Conservation (phyloP, 2,888 invertebrate genomes). For the Drosophila macrothrix region DNA sequence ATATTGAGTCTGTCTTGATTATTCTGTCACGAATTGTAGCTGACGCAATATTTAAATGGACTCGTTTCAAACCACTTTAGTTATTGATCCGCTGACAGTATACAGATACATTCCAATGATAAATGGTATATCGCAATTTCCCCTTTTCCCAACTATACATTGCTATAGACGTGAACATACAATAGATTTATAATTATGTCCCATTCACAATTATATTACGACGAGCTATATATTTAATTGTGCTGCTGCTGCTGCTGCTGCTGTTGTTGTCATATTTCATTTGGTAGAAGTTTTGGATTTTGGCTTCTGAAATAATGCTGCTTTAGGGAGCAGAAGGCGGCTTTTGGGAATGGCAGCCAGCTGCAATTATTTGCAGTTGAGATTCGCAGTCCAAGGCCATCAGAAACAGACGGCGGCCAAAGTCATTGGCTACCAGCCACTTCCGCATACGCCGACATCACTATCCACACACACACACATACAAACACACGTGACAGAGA, state of each 20-base stretch:
- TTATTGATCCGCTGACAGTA: background rate
- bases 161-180: background rate
- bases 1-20: background rate
- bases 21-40: background rate
- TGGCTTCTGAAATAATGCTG: background rate
- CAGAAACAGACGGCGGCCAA: constrained; percentile 75
- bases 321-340: constrained; percentile 6
- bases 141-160: background rate
- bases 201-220: constrained; percentile 1
- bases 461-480: constrained; percentile 9
- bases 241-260: background rate
- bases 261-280: constrained; percentile 13
- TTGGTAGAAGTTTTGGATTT: constrained; percentile 17
- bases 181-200: background rate
- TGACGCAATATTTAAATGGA: background rate
- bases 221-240: constrained; percentile 11
- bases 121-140: background rate
- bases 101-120: background rate
- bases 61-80: background rate
- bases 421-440: constrained; percentile 52
- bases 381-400: constrained; percentile 64
- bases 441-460: constrained; percentile 30
- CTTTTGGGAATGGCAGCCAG: constrained; percentile 44
- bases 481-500: constrained; percentile 1
- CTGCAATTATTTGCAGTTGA: constrained; percentile 78